Evolutionary conservation across 2,113 vertebrate species (phyloP).

Genomic region (Pituophis catenifer): DNA sequence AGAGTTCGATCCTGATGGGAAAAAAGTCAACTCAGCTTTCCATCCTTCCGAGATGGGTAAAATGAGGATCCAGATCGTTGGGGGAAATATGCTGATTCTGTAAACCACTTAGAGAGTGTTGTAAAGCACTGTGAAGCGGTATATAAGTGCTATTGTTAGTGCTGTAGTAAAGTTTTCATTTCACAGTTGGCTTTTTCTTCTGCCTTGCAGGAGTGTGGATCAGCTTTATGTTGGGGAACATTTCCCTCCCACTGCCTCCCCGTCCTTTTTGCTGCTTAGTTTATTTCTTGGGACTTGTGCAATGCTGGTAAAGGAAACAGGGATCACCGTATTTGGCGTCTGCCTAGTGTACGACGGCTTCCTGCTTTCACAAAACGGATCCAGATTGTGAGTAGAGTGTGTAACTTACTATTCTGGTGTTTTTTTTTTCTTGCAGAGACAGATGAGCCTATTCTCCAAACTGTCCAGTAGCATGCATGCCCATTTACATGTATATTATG

Average conservation of each 20-base stretch:
- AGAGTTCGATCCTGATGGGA: background rate
- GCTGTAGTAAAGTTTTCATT: background rate
- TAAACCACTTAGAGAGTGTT: background rate
- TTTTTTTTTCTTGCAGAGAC: background rate
- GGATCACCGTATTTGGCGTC: constrained; percentile 93
- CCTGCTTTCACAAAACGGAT: constrained; percentile 77
- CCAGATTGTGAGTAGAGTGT: constrained; percentile 76
- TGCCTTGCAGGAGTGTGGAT: constrained; percentile 83
- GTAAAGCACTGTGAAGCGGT: background rate
- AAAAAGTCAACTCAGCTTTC: background rate
- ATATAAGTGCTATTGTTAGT: background rate
- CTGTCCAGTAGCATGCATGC: background rate
- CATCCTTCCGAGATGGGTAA: background rate
- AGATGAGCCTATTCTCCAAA: background rate
- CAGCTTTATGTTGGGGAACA: constrained; percentile 65
- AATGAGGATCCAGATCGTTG: background rate
- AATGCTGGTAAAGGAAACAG: constrained; percentile 98
- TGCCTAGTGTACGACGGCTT: constrained; percentile 90
- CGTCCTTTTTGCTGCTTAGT: constrained; percentile 78
- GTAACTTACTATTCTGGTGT: background rate
- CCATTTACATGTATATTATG: background rate
- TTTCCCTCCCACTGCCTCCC: constrained; percentile 78
- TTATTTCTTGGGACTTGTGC: constrained; percentile 90
- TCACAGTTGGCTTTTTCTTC: background rate
- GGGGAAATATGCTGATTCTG: background rate